Percentiles rank a stretch among this genome's conserved stretches.
These are phyloP conservation scores for Leucoma salicis DNA, from an alignment of 2,888 invertebrate genomes.

Conservation along the genomic window DNA sequence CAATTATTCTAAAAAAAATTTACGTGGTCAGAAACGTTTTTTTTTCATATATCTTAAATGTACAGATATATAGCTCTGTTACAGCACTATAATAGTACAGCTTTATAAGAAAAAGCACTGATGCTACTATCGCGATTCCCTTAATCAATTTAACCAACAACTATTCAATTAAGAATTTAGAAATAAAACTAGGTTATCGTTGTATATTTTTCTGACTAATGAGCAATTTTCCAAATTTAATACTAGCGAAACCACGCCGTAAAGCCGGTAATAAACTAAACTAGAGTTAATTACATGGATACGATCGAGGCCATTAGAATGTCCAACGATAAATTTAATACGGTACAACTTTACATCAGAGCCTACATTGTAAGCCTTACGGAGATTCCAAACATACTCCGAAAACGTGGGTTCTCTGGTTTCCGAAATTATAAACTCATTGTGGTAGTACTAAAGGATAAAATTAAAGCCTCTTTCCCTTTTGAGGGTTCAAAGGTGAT, in stretches of 20 bases:
- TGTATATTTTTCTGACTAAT: neutral
- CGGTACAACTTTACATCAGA: slow-evolving; percentile 19
- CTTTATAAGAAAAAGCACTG: too few species aligned
- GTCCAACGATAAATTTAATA: slow-evolving; percentile 25
- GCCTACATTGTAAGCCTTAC: slow-evolving; percentile 7
- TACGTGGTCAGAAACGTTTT: too few species aligned
- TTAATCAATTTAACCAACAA: too few species aligned
- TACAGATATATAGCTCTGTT: too few species aligned
- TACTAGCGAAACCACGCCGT: neutral
- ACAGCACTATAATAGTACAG: too few species aligned
- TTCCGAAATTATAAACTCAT: slow-evolving; percentile 3
- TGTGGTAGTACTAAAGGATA: neutral
- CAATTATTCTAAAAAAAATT: too few species aligned
- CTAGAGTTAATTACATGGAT: slow-evolving; percentile 26
- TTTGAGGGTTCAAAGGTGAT: neutral
- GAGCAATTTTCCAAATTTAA: neutral
- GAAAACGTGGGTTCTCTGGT: slow-evolving; percentile 8
- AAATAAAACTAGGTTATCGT: too few species aligned
- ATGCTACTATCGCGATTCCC: too few species aligned
- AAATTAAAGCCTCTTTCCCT: neutral
- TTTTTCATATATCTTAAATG: too few species aligned
- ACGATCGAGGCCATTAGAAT: slow-evolving; percentile 16
- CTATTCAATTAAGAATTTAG: too few species aligned
- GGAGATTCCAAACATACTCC: slow-evolving; percentile 5
- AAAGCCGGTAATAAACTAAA: slow-evolving; percentile 21